Evolutionary conservation across 2,113 vertebrate genomes (phyloP).

Genomic region (Ochotona curzoniae): DNA sequence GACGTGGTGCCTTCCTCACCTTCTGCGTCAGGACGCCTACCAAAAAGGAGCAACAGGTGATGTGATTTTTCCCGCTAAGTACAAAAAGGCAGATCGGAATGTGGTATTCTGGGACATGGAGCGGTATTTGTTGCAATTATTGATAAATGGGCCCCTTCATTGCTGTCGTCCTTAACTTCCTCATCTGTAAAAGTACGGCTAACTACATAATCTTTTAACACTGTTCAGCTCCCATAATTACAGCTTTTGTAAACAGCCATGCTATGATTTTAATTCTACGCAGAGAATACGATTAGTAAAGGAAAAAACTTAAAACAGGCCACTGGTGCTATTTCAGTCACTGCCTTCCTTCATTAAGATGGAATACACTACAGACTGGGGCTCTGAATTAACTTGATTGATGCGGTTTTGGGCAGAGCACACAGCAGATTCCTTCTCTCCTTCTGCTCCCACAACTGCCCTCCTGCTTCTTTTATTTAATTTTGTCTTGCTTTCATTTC

Average conservation of each 20-base stretch:
- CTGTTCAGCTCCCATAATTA: conserved; percentile 7
- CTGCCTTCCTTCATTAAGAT: not conserved
- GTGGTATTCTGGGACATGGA: not conserved
- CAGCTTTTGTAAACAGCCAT: not conserved
- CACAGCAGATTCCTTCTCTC: not conserved
- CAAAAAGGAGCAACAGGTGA: not conserved
- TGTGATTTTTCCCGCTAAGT: conserved; percentile 29
- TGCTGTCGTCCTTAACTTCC: conserved; percentile 17
- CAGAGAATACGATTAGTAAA: conserved; percentile 21
- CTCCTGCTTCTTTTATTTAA: not conserved
- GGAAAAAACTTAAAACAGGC: conserved; percentile 11
- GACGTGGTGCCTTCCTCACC: not conserved
- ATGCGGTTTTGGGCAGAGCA: not conserved
- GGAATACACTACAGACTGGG: not conserved
- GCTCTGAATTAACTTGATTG: not conserved
- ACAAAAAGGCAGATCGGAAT: not conserved
- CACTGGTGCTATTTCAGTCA: not conserved
- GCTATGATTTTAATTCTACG: conserved; percentile 17
- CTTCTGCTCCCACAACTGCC: not conserved
- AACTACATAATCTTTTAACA: not conserved
- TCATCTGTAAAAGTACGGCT: not conserved
- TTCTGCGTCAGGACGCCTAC: not conserved
- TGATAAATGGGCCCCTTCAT: not conserved
- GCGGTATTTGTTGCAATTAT: not conserved
- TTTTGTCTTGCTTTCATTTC: conserved; percentile 23